Evolutionary conservation across 2,888 invertebrate species (phyloP), one percentile per base, ranked within the genome.

Genomic region (Drosophila maculinotata): DNA sequence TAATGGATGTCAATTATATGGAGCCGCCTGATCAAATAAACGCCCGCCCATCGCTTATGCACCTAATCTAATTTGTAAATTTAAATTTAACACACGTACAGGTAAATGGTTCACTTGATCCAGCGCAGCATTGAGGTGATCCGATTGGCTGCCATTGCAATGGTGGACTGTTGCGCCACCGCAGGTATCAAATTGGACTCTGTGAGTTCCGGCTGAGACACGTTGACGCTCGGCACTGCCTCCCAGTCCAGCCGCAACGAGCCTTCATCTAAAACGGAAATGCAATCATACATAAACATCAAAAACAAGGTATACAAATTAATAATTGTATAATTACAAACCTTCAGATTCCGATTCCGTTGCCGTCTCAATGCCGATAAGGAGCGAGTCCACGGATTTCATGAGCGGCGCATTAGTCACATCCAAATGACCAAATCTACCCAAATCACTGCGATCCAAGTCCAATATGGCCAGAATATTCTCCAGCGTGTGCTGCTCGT

Each of bases 241-340:
- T 96, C 96, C 96, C 96, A 96, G 89, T 95, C 97, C 92, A 94
- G 94, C 80, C 94, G 94, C 64, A 96, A 93, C 48, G 94, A 94
- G 87, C 96, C 96, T 71, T 92, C 92, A 81, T 91, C 91, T 90
- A 45, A 4, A 53, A 54, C 8, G 6, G 20, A 33, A 5, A 9
- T 9, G 9, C 3, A 9, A 36, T 3, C 10, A 38, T 17, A 12
- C 12, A 17, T 28, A 7, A 17, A 17, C 28, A 10, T 8, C 0
- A 28, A 28, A 35, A 17, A 1, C 4, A 33, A 20, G 20, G 7
- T 10, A 35, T 25, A 1, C 4, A 33, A 20, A 26, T 10, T 10
- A n/a, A n/a, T n/a, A n/a, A n/a, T n/a, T n/a, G n/a, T n/a, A n/a
- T 6, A 26, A 30, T n/a, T 1, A 23, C 60, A 8, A 60, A 91